These are phyloP conservation scores for Heliconius congener DNA, from an alignment of 1,140 invertebrate species.

Conservation along the genomic window DNA sequence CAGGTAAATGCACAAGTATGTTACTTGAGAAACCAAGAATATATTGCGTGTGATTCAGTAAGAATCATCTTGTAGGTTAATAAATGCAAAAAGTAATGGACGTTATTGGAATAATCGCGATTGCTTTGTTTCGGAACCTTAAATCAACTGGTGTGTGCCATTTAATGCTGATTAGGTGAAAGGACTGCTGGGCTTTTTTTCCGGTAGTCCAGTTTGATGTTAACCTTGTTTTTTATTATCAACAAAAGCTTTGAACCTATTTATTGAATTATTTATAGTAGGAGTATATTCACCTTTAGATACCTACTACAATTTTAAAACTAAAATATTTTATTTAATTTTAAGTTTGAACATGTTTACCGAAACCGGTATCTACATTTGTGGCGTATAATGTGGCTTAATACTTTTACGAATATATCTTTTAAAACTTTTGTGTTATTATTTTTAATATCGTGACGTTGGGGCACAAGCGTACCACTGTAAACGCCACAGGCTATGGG, in stretches of 20 bases:
- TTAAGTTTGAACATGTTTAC: not conserved
- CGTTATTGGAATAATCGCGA: constrained; percentile 45
- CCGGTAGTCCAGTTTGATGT: constrained; percentile 1
- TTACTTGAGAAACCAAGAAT: constrained; percentile 44
- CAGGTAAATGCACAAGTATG: not conserved
- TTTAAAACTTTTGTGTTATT: not conserved
- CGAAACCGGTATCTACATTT: not conserved
- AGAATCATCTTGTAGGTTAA: constrained; percentile 49
- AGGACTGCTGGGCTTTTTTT: constrained; percentile 45
- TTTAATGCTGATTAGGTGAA: constrained; percentile 54
- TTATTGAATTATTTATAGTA: constrained; percentile 9
- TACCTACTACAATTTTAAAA: not conserved
- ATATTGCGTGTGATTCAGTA: constrained; percentile 55
- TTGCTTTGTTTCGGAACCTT: constrained; percentile 57
- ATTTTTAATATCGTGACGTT: no score
- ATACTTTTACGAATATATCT: not conserved
- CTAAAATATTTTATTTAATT: not conserved
- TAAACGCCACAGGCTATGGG: no score
- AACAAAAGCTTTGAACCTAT: not conserved
- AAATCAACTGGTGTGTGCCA: constrained; percentile 30
- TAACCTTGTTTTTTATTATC: constrained; percentile 34
- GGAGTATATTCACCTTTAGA: not conserved
- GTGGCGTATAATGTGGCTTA: not conserved
- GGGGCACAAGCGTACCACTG: no score
- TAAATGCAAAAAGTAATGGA: constrained; percentile 59